These are phyloP conservation scores for Lycocerus yunnanus DNA, from an alignment of 2,888 invertebrate genomes.

Conservation along the genomic window DNA sequence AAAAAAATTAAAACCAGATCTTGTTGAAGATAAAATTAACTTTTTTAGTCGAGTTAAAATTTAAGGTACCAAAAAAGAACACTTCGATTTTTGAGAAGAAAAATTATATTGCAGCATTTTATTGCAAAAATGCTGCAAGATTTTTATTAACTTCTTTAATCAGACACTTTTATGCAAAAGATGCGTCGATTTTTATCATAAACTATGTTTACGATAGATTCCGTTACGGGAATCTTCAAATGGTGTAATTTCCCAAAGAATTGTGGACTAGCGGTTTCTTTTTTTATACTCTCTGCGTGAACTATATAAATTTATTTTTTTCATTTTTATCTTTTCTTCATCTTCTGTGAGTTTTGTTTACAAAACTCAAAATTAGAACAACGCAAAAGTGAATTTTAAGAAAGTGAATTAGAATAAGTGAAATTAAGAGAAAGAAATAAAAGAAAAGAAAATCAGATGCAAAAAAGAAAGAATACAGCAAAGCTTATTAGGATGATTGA, in stretches of 20 bases:
- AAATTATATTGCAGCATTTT: neutral
- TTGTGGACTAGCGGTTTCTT: neutral
- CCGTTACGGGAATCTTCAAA: neutral
- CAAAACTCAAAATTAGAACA: neutral
- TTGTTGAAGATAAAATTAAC: neutral
- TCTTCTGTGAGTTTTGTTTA: neutral
- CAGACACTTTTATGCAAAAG: no score
- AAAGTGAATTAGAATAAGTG: neutral
- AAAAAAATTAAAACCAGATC: neutral
- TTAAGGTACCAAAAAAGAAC: neutral
- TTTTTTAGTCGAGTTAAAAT: neutral
- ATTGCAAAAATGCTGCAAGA: neutral
- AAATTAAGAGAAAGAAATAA: neutral
- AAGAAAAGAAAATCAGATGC: neutral
- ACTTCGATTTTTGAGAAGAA: neutral
- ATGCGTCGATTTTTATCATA: neutral
- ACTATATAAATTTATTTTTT: neutral
- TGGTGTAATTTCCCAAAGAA: neutral
- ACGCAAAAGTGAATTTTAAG: neutral
- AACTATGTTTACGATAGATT: neutral
- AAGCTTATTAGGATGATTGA: neutral
- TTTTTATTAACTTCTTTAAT: neutral
- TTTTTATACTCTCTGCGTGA: neutral
- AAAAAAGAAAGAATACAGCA: neutral
- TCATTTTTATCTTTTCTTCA: neutral